These are phyloP conservation scores for Linnaemya tessellans DNA, from an alignment of 2,888 invertebrate genomes.

Conservation along the genomic window DNA sequence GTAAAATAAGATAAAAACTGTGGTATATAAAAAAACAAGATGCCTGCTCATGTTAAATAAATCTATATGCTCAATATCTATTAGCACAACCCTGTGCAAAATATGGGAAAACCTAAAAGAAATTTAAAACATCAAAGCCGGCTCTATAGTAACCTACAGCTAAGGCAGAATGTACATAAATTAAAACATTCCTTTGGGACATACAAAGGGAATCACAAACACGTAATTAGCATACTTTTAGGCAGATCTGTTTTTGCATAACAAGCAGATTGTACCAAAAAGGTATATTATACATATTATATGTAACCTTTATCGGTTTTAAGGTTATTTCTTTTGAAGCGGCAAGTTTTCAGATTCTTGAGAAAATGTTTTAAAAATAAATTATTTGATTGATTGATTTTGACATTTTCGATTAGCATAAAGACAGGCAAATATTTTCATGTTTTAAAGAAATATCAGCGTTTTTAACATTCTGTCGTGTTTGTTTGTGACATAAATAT, in stretches of 20 bases:
- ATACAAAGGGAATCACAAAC: not conserved
- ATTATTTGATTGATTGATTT: too few species aligned
- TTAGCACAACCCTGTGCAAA: slow-evolving; percentile 17
- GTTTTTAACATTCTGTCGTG: not conserved
- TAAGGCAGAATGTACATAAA: not conserved
- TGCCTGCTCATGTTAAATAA: not conserved
- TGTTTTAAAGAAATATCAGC: too few species aligned
- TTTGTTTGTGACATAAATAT: not conserved
- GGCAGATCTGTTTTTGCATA: not conserved
- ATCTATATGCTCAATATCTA: slow-evolving; percentile 13
- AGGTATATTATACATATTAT: too few species aligned
- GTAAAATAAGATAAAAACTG: not conserved
- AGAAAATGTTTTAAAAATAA: too few species aligned
- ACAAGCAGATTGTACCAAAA: not conserved
- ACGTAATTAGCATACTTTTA: not conserved
- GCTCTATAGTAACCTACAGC: not conserved
- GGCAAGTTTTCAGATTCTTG: too few species aligned
- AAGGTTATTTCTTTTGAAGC: too few species aligned
- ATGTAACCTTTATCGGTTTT: too few species aligned
- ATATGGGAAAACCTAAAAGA: not conserved
- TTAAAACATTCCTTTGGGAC: not conserved
- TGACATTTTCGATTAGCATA: too few species aligned
- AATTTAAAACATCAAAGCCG: not conserved
- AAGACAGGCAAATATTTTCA: too few species aligned
- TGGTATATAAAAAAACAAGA: not conserved